A percentile compares a stretch with the other conserved stretches of the same genome.
Conservation (phyloP, 1,140 invertebrate genomes). For the Caerostris extrusa region DNA sequence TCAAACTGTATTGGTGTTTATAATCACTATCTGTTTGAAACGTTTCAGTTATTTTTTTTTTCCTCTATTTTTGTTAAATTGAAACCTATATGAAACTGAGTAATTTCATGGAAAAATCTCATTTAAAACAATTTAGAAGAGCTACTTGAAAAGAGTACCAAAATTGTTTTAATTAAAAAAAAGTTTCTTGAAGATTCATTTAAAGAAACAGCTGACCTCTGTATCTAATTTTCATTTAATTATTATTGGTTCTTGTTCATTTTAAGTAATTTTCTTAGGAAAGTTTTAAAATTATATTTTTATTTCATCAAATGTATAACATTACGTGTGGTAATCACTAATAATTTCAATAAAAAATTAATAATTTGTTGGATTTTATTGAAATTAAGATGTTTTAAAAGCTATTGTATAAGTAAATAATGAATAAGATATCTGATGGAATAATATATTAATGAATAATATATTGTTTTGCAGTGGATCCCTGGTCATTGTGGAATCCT, state of each 20-base stretch:
- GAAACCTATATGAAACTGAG: neutral
- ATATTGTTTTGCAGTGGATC: too few relatives aligned
- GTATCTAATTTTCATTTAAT: neutral
- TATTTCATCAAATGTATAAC: neutral
- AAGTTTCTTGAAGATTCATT: neutral
- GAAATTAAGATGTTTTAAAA: too few relatives aligned
- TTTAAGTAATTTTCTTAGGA: neutral
- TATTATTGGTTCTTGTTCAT: neutral
- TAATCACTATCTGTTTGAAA: neutral
- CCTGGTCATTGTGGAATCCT: too few relatives aligned
- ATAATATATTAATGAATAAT: neutral
- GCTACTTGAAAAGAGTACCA: neutral
- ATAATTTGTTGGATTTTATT: too few relatives aligned
- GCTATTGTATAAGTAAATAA: too few relatives aligned
- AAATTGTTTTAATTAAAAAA: conserved; percentile 6
- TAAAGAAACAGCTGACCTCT: neutral
- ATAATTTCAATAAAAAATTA: too few relatives aligned
- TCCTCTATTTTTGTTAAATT: neutral
- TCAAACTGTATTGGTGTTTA: conserved; percentile 45
- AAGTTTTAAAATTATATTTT: too few relatives aligned
- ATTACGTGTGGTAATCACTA: neutral
- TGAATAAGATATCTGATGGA: too few relatives aligned
- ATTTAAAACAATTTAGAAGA: conserved; percentile 8
- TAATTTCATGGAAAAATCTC: neutral
- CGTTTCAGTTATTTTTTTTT: neutral